Evolutionary conservation across 2,888 invertebrate species (phyloP).

Genomic region (Imbricaverruca yamaguchii): DNA sequence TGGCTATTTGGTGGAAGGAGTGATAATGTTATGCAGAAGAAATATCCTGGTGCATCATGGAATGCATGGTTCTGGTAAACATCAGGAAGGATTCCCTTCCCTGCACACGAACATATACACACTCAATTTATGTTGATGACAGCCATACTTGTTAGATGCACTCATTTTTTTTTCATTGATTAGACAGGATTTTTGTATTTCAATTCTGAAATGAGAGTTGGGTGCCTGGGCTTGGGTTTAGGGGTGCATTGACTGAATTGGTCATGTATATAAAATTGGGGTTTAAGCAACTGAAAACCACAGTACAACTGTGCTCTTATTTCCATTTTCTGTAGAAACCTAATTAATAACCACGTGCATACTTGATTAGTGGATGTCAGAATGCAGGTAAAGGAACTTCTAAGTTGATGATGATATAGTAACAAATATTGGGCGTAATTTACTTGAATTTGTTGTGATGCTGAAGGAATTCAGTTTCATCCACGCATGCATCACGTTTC

Average conservation of each 20-base stretch:
- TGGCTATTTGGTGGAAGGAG: no score
- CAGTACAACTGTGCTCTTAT: neutral
- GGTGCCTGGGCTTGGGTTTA: neutral
- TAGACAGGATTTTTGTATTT: neutral
- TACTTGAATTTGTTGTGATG: neutral
- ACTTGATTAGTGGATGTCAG: neutral
- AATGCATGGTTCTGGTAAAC: no score
- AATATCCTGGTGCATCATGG: no score
- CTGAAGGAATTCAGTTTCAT: neutral
- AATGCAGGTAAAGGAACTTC: no score
- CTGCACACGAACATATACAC: no score
- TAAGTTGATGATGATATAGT: neutral
- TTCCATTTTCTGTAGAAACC: neutral
- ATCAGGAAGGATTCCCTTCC: no score
- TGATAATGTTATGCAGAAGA: no score
- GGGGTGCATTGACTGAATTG: no score
- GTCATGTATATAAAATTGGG: neutral
- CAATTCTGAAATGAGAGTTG: neutral
- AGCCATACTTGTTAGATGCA: no score
- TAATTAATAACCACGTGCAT: neutral
- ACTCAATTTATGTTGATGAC: no score
- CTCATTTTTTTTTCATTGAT: neutral
- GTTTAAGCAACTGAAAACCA: neutral
- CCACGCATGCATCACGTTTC: neutral
- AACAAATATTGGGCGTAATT: neutral